Evolutionary conservation across 2,888 invertebrate genomes (phyloP), one percentile per base, ranked within the genome.

Genomic region (Drosophila mulleri): DNA sequence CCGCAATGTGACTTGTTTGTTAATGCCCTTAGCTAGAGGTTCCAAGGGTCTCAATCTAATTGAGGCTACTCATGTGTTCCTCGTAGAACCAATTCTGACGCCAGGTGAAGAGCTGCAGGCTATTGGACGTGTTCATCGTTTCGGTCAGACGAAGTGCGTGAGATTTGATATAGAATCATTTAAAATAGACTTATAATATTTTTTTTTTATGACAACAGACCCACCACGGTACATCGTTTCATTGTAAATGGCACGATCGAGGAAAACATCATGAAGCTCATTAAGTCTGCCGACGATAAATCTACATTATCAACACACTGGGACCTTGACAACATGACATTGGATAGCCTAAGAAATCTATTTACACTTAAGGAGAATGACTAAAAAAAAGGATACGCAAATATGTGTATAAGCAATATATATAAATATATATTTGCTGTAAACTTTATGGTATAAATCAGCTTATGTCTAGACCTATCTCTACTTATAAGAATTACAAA

Each of bases 31-130:
- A 20, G 91, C 94, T 58, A 94, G 94, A 61, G 97, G 96, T n/a
- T 94, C 96, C 0, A 96, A 96, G 91, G 97, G 97, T 0, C 93
- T 97, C 14, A 97, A 97, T 92, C 92, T 97, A 56, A 95, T 95
- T 35, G 96, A 97, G 93, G 97, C 97, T 0, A 96, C 95, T 0
- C 96, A 97, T 91, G 95, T 97, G 0, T 93, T 97, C 54, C 93
- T 97, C 26, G 94, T 96, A 0, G 97, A 97, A 83, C 97, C 96
- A 0, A 94, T 96, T 45, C 92, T 96, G 20, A 96, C 96, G 92
- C 94, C 95, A 3, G 95, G 95, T 0, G 95, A 96, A 84, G 96
- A 96, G 86, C 92, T 95, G 16, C 97, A 97, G 93, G 97, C 97
- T 1, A 94, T 97, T 65, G 96, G 96, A 0, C 93, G 97, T 67